These are phyloP conservation scores for Alviniconcha marisindica DNA, from an alignment of 1,140 invertebrate species.

Conservation along the genomic window DNA sequence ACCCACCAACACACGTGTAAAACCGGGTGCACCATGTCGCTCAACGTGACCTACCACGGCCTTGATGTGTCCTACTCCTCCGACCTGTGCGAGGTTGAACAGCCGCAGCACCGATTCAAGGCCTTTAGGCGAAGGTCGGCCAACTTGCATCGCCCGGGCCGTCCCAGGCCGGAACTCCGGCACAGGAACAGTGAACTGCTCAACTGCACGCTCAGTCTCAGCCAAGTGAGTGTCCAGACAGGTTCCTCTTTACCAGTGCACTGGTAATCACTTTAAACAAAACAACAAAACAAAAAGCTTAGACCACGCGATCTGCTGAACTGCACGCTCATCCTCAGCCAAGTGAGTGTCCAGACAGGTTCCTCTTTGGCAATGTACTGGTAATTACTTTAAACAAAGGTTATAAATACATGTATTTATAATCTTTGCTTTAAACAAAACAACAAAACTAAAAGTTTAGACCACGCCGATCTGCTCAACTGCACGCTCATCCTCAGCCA, in stretches of 20 bases:
- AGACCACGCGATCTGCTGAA: conserved; percentile 17
- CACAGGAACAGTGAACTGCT: conserved; percentile 8
- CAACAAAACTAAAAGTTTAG: no score
- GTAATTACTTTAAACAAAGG: no score
- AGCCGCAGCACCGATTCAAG: conserved; percentile 28
- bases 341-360: no score
- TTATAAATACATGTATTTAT: no score
- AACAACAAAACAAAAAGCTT: no score
- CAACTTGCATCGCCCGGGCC: neutral
- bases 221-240: conserved; percentile 18
- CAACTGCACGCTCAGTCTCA: neutral
- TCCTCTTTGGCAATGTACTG: no score
- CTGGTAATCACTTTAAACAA: no score
- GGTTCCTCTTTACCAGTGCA: no score
- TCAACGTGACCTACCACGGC: conserved; percentile 10
- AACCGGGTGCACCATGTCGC: neutral
- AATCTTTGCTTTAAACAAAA: no score
- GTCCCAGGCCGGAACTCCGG: neutral
- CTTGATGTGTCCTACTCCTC: conserved; percentile 5
- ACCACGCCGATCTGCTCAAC: conserved; percentile 15
- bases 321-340: neutral
- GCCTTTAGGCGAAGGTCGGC: conserved; percentile 21
- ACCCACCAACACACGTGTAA: no score
- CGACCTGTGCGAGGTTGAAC: conserved; percentile 23
- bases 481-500: neutral